Conservation (phyloP, 2,888 invertebrate species). For the Fabriciana adippe region DNA sequence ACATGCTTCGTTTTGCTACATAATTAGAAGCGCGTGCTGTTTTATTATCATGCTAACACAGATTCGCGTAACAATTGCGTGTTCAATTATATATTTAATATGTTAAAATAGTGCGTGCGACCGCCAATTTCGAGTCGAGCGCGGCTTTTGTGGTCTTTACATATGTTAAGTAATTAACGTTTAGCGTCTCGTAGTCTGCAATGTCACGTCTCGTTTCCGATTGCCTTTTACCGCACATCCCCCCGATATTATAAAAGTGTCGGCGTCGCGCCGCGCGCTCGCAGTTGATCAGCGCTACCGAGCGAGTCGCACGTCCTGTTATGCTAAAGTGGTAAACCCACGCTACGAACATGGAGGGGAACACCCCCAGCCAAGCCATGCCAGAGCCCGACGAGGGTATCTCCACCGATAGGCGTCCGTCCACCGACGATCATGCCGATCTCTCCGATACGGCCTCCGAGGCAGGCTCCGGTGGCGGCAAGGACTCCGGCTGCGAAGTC, state of each 20-base stretch:
- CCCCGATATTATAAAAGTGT: constrained; percentile 76
- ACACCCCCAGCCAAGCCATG: constrained; percentile 61
- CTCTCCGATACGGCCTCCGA: constrained; percentile 86
- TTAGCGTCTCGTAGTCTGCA: constrained; percentile 62
- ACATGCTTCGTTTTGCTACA: constrained; percentile 32
- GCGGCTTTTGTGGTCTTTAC: constrained; percentile 33
- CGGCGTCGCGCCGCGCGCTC: constrained; percentile 67
- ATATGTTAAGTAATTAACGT: constrained; percentile 39
- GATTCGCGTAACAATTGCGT: constrained; percentile 40
- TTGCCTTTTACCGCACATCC: constrained; percentile 74
- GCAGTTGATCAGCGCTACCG: constrained; percentile 72
- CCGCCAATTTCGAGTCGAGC: constrained; percentile 38
- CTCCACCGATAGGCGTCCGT: constrained; percentile 73
- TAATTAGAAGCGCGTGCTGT: constrained; percentile 34
- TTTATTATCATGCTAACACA: constrained; percentile 35
- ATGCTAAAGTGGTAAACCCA: constrained; percentile 64
- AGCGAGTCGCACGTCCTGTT: constrained; percentile 69
- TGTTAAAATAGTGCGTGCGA: constrained; percentile 39
- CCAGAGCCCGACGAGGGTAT: constrained; percentile 74
- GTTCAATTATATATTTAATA: constrained; percentile 27
- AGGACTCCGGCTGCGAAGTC: constrained; percentile 87
- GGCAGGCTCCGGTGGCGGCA: constrained; percentile 83
- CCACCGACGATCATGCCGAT: constrained; percentile 85
- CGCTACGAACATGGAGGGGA: constrained; percentile 70
- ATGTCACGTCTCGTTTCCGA: constrained; percentile 73